Percentiles rank a stretch among this genome's conserved stretches.
Conservation (phyloP, 2,797 vertebrate species). For the Poecilia velifera region DNA sequence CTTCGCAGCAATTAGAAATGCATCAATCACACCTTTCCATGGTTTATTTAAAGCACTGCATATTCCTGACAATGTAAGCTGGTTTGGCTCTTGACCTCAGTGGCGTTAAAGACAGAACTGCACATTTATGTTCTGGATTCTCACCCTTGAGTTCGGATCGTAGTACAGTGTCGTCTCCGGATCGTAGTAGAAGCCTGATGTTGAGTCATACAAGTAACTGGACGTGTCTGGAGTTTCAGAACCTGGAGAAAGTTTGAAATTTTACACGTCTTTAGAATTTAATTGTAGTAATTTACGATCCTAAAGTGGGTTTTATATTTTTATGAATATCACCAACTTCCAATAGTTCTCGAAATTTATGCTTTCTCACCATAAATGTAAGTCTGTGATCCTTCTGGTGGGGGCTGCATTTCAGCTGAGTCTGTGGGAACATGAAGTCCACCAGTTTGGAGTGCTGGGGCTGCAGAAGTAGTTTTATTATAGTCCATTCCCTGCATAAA, state of each 20-base stretch:
- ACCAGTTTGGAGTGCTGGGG: constrained; percentile 39
- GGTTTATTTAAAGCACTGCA: not conserved
- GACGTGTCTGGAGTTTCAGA: constrained; percentile 88
- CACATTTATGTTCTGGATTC: constrained; percentile 1
- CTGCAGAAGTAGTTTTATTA: constrained; percentile 43
- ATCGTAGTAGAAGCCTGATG: constrained; percentile 96
- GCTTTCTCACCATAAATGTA: constrained; percentile 63
- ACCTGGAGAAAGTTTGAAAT: constrained; percentile 49
- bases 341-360: not conserved
- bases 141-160: constrained; percentile 92
- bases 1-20: not conserved
- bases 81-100: not conserved
- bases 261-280: not conserved
- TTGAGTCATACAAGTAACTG: constrained; percentile 93
- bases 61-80: not conserved
- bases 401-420: constrained; percentile 38
- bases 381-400: constrained; percentile 53
- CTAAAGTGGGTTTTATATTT: not conserved
- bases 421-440: constrained; percentile 47
- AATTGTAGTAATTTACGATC: not conserved
- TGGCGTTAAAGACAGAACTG: not conserved
- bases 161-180: constrained; percentile 94
- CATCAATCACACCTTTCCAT: not conserved
- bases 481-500: constrained; percentile 55
- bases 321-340: not conserved